phyloP scores from a whole-genome alignment of 2,888 invertebrate species.

The Pelosia muscerda region DNA sequence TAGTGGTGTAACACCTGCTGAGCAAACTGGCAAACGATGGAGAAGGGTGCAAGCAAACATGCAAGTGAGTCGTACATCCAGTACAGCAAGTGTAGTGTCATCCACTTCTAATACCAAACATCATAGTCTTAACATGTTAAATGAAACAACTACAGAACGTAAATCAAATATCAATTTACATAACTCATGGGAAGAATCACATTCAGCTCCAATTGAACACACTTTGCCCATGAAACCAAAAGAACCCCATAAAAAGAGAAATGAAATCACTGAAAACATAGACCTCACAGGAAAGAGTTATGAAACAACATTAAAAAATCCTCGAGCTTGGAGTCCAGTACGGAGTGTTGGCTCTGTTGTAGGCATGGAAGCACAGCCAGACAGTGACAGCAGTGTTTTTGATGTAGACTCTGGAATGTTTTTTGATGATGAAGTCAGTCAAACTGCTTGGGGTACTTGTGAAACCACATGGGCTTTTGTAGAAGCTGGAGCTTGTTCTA shows the following conservation, averaged over 20 bases:
- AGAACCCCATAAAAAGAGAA: conserved; percentile 69
- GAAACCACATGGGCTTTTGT: conserved; percentile 94
- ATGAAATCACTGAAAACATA: conserved; percentile 74
- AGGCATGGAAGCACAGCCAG: conserved; percentile 95
- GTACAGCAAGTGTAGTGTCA: conserved; percentile 91
- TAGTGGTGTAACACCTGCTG: conserved; percentile 90
- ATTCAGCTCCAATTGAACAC: conserved; percentile 91
- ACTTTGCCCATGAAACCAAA: conserved; percentile 87
- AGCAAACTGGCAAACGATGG: conserved; percentile 96
- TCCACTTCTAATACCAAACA: conserved; percentile 88
- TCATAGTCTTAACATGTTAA: conserved; percentile 88
- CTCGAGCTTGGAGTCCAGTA: conserved; percentile 95
- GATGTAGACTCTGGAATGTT: conserved; percentile 93
- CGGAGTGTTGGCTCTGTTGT: conserved; percentile 94
- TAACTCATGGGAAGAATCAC: conserved; percentile 90
- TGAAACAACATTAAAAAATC: conserved; percentile 92
- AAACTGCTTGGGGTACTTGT: conserved; percentile 92
- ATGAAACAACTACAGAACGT: conserved; percentile 73
- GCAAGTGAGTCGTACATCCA: conserved; percentile 94
- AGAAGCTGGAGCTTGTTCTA: conserved; percentile 92
- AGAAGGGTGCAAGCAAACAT: conserved; percentile 92
- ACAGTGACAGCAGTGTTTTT: conserved; percentile 93
- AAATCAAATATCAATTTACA: conserved; percentile 85
- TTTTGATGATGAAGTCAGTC: conserved; percentile 92
- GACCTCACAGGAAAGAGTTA: conserved; percentile 89